phyloP scores from a whole-genome alignment of 1,140 invertebrate genomes.

The Drosophila kepulauana region DNA sequence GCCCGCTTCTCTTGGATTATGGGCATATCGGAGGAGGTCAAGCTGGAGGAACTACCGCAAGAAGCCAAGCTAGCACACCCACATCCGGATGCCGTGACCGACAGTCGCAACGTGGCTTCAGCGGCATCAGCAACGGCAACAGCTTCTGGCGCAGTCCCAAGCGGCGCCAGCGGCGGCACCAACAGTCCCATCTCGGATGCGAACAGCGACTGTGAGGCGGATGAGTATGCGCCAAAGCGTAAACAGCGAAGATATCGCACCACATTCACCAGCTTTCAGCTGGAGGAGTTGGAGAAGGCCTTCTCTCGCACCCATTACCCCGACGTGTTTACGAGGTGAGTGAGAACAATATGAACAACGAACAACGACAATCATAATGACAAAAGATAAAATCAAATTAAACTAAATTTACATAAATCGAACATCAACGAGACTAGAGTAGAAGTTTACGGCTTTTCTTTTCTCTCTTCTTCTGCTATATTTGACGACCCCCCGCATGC shows the following conservation, averaged over 20 bases:
- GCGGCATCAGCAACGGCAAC: constrained; percentile 56
- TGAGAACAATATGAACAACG: constrained; percentile 40
- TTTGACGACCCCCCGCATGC: constrained; percentile 45
- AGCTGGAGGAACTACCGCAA: constrained; percentile 87
- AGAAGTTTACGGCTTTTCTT: constrained; percentile 3
- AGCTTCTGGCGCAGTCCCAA: constrained; percentile 77
- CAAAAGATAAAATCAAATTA: constrained; percentile 40
- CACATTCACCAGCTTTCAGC: constrained; percentile 97
- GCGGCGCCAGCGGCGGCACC: constrained; percentile 84
- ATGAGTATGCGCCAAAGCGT: constrained; percentile 94
- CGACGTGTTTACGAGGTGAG: constrained; percentile 98
- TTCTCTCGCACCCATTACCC: constrained; percentile 99
- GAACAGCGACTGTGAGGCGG: constrained; percentile 91
- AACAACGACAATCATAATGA: neutral
- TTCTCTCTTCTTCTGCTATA: constrained; percentile 1
- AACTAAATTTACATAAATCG: constrained; percentile 68
- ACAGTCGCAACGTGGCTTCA: constrained; percentile 53
- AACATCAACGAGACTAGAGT: constrained; percentile 32
- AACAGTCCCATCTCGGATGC: constrained; percentile 87
- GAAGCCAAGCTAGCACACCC: constrained; percentile 85
- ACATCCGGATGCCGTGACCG: constrained; percentile 79
- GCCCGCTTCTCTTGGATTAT: constrained; percentile 83
- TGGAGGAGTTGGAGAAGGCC: constrained; percentile 98
- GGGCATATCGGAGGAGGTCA: constrained; percentile 87
- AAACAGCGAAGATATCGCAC: constrained; percentile 97